These are phyloP conservation scores for Drosophila emarginata DNA, from an alignment of 2,888 invertebrate species.

Conservation along the genomic window DNA sequence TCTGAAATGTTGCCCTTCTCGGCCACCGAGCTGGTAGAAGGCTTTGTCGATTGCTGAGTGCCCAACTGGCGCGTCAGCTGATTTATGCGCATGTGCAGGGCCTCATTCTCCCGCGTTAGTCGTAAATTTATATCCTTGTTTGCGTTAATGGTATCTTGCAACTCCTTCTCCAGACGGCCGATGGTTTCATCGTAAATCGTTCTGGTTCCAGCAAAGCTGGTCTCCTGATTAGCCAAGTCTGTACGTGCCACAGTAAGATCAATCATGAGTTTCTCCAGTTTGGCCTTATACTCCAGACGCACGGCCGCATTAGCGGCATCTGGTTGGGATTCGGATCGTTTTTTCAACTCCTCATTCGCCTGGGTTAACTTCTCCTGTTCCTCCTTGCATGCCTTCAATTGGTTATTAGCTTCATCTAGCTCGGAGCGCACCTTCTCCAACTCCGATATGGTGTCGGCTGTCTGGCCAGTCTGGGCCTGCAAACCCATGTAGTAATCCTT, in stretches of 20 bases:
- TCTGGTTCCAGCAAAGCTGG: constrained; percentile 85
- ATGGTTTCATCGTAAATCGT: constrained; percentile 88
- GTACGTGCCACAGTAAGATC: constrained; percentile 83
- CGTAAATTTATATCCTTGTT: constrained; percentile 84
- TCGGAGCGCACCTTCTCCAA: constrained; percentile 83
- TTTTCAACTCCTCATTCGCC: constrained; percentile 87
- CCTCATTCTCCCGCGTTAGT: constrained; percentile 86
- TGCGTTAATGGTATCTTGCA: constrained; percentile 86
- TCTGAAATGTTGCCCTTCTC: constrained; percentile 85
- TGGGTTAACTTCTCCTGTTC: constrained; percentile 51
- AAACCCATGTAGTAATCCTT: constrained; percentile 93
- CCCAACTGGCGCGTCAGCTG: constrained; percentile 87
- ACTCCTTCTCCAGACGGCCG: constrained; percentile 88
- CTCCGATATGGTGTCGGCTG: constrained; percentile 79
- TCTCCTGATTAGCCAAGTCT: constrained; percentile 85
- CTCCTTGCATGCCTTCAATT: constrained; percentile 48
- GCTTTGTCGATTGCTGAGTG: constrained; percentile 86
- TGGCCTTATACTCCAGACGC: constrained; percentile 87
- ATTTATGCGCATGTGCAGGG: constrained; percentile 87
- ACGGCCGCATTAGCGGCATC: constrained; percentile 85
- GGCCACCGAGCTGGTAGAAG: constrained; percentile 86
- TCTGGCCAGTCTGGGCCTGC: constrained; percentile 57
- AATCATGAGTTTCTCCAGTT: constrained; percentile 80
- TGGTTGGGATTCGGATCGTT: constrained; percentile 88
- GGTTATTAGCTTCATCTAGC: constrained; percentile 84